Conservation (phyloP, 1,140 invertebrate genomes). For the Penaeus japonicus region DNA sequence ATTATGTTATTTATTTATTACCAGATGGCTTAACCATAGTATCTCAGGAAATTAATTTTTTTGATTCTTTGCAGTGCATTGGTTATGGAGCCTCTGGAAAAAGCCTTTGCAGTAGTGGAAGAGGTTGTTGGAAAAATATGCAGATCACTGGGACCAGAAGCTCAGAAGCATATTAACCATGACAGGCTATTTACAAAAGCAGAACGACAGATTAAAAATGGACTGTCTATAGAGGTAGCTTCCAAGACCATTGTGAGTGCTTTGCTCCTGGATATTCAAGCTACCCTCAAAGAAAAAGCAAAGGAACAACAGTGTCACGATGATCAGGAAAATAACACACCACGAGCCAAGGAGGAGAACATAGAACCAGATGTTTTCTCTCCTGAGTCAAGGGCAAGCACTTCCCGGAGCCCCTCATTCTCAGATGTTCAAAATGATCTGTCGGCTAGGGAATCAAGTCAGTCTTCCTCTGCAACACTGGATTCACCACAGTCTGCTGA, state of each 20-base stretch:
- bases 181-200: constrained; percentile 27
- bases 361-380: too few relatives aligned
- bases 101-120: constrained; percentile 20
- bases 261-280: not conserved
- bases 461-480: too few relatives aligned
- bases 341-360: too few relatives aligned
- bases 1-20: too few relatives aligned
- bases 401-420: too few relatives aligned
- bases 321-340: too few relatives aligned
- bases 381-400: too few relatives aligned
- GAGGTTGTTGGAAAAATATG: constrained; percentile 21
- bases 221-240: constrained; percentile 13
- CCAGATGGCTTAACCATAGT: too few relatives aligned
- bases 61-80: constrained; percentile 1
- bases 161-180: constrained; percentile 7
- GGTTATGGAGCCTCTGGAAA: constrained; percentile 21
- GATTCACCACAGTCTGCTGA: too few relatives aligned
- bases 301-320: not conserved
- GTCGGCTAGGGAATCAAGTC: too few relatives aligned
- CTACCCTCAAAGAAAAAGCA: not conserved
- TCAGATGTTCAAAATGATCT: too few relatives aligned
- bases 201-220: constrained; percentile 1
- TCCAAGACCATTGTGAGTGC: not conserved
- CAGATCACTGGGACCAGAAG: constrained; percentile 16
- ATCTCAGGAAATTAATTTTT: not conserved